These are phyloP conservation scores for Drosophila kambysellisi DNA, from an alignment of 2,888 invertebrate species.

Conservation along the genomic window DNA sequence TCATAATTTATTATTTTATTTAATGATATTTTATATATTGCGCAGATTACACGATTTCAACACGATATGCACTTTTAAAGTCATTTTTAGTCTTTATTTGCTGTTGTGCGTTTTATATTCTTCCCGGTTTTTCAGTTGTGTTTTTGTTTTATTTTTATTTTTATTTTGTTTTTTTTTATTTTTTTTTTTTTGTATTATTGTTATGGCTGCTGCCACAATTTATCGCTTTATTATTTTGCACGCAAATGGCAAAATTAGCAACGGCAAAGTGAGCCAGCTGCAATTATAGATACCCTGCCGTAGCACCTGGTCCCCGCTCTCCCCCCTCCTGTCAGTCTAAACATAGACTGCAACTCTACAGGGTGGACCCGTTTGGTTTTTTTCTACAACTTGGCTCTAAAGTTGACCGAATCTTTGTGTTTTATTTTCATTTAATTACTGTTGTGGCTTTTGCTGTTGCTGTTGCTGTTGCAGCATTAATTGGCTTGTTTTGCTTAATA, in stretches of 20 bases:
- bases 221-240: slow-evolving; percentile 71
- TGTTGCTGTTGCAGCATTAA: slow-evolving; percentile 61
- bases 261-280: slow-evolving; percentile 41
- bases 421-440: slow-evolving; percentile 80
- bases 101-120: slow-evolving; percentile 52
- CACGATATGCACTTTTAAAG: slow-evolving; percentile 18
- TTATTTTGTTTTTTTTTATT: not conserved
- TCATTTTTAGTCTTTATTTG: slow-evolving; percentile 41
- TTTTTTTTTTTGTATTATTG: not conserved
- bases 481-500: slow-evolving; percentile 81
- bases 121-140: slow-evolving; percentile 39
- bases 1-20: not conserved
- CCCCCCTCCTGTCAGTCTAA: slow-evolving; percentile 1
- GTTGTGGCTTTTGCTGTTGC: slow-evolving; percentile 37
- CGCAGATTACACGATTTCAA: slow-evolving; percentile 4
- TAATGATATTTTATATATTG: not conserved
- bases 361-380: slow-evolving; percentile 63
- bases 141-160: slow-evolving; percentile 17
- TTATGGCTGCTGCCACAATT: slow-evolving; percentile 52
- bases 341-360: slow-evolving; percentile 15
- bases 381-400: slow-evolving; percentile 26
- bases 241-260: slow-evolving; percentile 75
- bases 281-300: slow-evolving; percentile 45
- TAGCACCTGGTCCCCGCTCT: not conserved
- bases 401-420: slow-evolving; percentile 73